These are phyloP conservation scores for Bellardia bayeri DNA, from an alignment of 2,888 invertebrate genomes.

Conservation along the genomic window DNA sequence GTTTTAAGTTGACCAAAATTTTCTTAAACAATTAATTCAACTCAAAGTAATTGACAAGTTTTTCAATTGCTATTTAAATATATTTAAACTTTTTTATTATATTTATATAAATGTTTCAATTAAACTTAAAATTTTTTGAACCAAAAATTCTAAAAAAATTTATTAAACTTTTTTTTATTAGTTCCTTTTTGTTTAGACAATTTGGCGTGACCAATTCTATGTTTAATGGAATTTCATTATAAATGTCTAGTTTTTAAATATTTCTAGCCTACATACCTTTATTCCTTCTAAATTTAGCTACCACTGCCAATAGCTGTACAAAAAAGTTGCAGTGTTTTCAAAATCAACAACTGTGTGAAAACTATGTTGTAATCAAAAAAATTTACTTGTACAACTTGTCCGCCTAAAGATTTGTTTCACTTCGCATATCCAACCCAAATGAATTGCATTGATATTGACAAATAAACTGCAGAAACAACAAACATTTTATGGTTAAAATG, in stretches of 20 bases:
- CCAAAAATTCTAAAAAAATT: conserved; percentile 27
- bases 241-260: conserved; percentile 49
- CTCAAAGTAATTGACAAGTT: too few relatives aligned
- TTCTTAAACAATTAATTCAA: too few relatives aligned
- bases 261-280: conserved; percentile 54
- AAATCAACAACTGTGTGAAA: conserved; percentile 56
- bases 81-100: background rate
- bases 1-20: too few relatives aligned
- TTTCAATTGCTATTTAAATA: too few relatives aligned
- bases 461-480: conserved; percentile 42
- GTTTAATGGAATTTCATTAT: conserved; percentile 23
- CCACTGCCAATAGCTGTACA: background rate
- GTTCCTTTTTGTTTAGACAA: background rate
- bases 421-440: background rate
- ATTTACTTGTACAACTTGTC: conserved; percentile 68
- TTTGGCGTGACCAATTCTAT: background rate
- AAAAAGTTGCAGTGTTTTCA: conserved; percentile 19
- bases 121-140: background rate
- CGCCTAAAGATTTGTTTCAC: conserved; percentile 59
- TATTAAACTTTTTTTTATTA: background rate
- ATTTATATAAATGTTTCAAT: conserved; percentile 16
- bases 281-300: conserved; percentile 14
- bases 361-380: conserved; percentile 64
- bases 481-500: conserved; percentile 30
- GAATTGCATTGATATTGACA: conserved; percentile 60